A percentile compares a stretch with the other conserved stretches of the same genome.
Conservation (phyloP, 1,140 invertebrate genomes). For the Eriocheir sinensis region DNA sequence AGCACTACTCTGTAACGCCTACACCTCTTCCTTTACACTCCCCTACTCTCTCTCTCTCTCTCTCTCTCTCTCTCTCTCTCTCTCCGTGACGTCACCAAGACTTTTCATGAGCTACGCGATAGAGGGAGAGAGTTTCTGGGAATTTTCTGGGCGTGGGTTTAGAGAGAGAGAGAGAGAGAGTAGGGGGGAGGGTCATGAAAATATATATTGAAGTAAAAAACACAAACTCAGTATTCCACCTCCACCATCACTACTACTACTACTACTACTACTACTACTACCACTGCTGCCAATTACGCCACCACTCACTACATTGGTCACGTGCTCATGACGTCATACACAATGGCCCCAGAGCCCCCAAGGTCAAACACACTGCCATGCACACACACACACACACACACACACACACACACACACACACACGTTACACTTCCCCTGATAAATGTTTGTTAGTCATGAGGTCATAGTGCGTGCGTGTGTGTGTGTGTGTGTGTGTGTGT, state of each 20-base stretch:
- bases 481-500: not conserved
- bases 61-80: not conserved
- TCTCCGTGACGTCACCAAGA: slow-evolving; percentile 33
- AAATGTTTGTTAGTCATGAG: not conserved
- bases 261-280: too few relatives aligned
- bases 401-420: slow-evolving; percentile 22
- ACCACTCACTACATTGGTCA: too few relatives aligned
- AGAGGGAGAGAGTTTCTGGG: not conserved
- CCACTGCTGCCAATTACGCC: not conserved
- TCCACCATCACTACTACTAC: not conserved
- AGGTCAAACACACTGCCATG: not conserved
- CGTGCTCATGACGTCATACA: not conserved
- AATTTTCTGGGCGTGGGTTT: not conserved
- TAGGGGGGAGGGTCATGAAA: too few relatives aligned
- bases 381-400: slow-evolving; percentile 22
- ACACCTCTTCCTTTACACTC: not conserved
- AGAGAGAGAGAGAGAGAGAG: not conserved
- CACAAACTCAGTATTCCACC: too few relatives aligned
- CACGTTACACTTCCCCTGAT: not conserved
- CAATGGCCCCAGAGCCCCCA: not conserved
- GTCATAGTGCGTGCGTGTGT: not conserved
- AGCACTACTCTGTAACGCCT: not conserved
- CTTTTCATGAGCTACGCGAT: not conserved
- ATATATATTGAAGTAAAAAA: too few relatives aligned
- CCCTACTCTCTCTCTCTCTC: not conserved